Evolutionary conservation across 2,797 vertebrate genomes (phyloP).

Genomic region (Limosa lapponica): DNA sequence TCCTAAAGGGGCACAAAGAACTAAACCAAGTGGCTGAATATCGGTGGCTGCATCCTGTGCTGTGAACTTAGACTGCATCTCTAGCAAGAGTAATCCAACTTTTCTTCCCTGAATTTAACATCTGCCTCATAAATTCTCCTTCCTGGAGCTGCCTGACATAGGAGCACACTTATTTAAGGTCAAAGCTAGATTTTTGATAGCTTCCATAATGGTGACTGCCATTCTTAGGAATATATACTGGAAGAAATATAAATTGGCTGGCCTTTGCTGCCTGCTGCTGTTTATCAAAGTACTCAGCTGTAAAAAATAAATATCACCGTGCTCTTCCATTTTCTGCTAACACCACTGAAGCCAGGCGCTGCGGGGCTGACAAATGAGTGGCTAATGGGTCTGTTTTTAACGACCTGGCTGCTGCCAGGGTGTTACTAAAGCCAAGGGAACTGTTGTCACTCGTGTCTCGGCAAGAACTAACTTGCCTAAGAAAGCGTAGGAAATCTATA

Average conservation of each 20-base stretch:
- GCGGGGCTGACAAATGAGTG: not conserved
- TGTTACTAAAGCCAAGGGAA: not conserved
- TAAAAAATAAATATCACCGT: not conserved
- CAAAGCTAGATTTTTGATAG: slow-evolving; percentile 47
- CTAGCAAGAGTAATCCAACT: not conserved
- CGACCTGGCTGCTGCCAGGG: not conserved
- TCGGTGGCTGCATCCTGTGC: not conserved
- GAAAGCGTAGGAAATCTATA: not conserved
- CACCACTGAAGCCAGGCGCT: not conserved
- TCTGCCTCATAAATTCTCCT: slow-evolving; percentile 29
- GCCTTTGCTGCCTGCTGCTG: slow-evolving; percentile 34
- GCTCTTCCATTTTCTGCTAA: not conserved
- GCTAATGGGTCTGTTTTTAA: not conserved
- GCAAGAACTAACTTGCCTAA: not conserved
- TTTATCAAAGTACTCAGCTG: slow-evolving; percentile 22
- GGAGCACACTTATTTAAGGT: slow-evolving; percentile 44
- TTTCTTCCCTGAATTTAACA: not conserved
- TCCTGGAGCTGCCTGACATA: not conserved
- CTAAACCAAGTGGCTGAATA: not conserved
- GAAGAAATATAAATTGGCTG: slow-evolving; percentile 26
- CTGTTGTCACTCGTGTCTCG: fast-evolving
- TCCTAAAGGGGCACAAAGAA: not conserved
- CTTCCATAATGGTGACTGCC: slow-evolving; percentile 54
- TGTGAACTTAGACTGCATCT: not conserved
- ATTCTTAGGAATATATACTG: slow-evolving; percentile 25